Percentiles rank a stretch among this genome's conserved stretches.
Evolutionary conservation across 2,888 invertebrate genomes (phyloP).

Genomic region (Venustoraphidia nigricollis): DNA sequence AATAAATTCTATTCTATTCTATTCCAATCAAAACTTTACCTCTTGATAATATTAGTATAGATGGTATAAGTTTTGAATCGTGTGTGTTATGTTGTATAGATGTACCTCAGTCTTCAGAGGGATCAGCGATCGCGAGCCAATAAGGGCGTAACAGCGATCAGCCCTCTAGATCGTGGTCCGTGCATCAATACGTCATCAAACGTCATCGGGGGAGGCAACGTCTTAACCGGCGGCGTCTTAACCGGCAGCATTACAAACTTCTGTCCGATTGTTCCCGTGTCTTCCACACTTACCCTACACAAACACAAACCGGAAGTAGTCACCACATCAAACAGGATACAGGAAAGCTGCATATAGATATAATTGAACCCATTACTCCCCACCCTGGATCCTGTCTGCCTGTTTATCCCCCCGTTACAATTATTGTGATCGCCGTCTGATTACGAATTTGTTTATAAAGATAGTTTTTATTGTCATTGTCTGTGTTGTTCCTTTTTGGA

Average conservation of each 20-base stretch:
- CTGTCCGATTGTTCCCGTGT: conserved; percentile 32
- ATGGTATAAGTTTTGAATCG: neutral
- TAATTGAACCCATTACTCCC: neutral
- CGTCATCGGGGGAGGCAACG: neutral
- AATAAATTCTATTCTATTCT: too few relatives aligned
- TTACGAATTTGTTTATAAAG: too few relatives aligned
- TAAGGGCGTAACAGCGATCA: conserved; percentile 46
- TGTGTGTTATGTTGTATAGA: conserved; percentile 36
- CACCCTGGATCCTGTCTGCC: too few relatives aligned
- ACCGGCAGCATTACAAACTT: conserved; percentile 22
- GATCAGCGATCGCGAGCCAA: conserved; percentile 28
- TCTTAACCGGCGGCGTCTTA: conserved; percentile 10
- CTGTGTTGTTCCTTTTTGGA: too few relatives aligned
- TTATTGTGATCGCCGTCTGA: too few relatives aligned
- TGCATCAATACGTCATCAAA: conserved; percentile 20
- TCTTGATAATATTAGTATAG: neutral
- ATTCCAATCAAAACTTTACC: too few relatives aligned
- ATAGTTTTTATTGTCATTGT: too few relatives aligned
- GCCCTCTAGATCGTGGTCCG: conserved; percentile 28
- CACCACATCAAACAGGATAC: conserved; percentile 74
- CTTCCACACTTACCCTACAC: conserved; percentile 65
- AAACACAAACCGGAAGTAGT: conserved; percentile 72
- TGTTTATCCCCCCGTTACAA: too few relatives aligned
- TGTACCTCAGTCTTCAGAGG: conserved; percentile 55
- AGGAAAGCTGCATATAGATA: conserved; percentile 79